Evolutionary conservation across 2,888 invertebrate genomes (phyloP).

Genomic region (Reticulitermes lucifugus): DNA sequence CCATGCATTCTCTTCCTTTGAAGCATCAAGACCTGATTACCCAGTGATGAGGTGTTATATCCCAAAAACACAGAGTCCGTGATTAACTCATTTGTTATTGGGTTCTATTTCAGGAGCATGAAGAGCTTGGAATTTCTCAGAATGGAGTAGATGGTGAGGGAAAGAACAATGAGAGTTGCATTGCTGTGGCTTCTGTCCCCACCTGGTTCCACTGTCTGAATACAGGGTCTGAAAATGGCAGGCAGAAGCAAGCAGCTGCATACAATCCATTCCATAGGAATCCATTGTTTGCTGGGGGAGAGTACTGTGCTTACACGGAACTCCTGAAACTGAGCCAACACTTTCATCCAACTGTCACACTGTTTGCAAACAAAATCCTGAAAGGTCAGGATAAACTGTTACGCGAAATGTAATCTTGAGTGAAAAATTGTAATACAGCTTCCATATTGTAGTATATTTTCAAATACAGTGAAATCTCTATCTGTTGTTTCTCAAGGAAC

Average conservation of each 20-base stretch:
- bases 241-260: slow-evolving; percentile 49
- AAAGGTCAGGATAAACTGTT: slow-evolving; percentile 66
- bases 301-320: slow-evolving; percentile 79
- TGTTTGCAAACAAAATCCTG: slow-evolving; percentile 86
- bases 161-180: not conserved
- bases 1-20: no score
- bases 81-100: no score
- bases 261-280: slow-evolving; percentile 83
- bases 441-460: no score
- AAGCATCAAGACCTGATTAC: no score
- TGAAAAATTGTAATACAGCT: no score
- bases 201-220: slow-evolving; percentile 59
- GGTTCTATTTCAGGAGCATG: no score
- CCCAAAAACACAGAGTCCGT: no score
- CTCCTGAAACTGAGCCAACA: slow-evolving; percentile 78
- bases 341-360: slow-evolving; percentile 91
- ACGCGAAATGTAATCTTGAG: no score
- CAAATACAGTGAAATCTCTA: no score
- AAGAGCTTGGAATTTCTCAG: not conserved
- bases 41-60: no score
- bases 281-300: slow-evolving; percentile 86
- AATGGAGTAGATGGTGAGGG: not conserved
- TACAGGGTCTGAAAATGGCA: slow-evolving; percentile 48
- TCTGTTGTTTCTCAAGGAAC: no score
- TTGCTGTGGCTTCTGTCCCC: not conserved